These are phyloP conservation scores for Pantala flavescens DNA, from an alignment of 1,140 invertebrate species.

Conservation along the genomic window DNA sequence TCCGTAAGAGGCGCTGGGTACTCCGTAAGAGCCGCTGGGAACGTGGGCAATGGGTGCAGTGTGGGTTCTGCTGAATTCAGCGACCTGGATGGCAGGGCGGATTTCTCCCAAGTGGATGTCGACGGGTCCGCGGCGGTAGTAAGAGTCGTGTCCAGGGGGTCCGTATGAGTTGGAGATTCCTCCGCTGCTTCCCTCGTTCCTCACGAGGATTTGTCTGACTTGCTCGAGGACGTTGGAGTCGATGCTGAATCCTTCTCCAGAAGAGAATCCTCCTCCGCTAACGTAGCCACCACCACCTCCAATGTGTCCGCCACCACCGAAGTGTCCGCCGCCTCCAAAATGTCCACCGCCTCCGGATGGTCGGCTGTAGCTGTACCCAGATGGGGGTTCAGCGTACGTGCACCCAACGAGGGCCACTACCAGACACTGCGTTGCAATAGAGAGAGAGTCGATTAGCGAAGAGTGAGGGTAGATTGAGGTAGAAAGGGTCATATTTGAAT, in stretches of 20 bases:
- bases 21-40: neutral
- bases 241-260: constrained; percentile 64
- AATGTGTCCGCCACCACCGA: constrained; percentile 35
- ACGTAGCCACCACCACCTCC: constrained; percentile 35
- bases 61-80: constrained; percentile 51
- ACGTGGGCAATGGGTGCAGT: constrained; percentile 30
- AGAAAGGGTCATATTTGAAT: neutral
- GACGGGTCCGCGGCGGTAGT: constrained; percentile 47
- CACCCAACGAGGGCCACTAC: constrained; percentile 46
- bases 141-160: constrained; percentile 42
- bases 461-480: neutral
- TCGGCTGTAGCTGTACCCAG: constrained; percentile 52
- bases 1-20: neutral
- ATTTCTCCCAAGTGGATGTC: constrained; percentile 64
- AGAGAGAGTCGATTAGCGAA: constrained; percentile 20
- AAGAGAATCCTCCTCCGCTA: constrained; percentile 45
- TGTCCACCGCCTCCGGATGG: constrained; percentile 40
- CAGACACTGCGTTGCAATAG: constrained; percentile 47
- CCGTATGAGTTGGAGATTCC: constrained; percentile 46
- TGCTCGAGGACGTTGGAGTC: constrained; percentile 66
- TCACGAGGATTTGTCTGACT: constrained; percentile 67
- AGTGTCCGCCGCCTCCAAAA: constrained; percentile 29
- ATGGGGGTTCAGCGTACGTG: constrained; percentile 48
- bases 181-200: constrained; percentile 51
- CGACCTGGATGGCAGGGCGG: constrained; percentile 63